Conservation (phyloP, 1,140 invertebrate species). For the Rhizoglyphus robini region DNA sequence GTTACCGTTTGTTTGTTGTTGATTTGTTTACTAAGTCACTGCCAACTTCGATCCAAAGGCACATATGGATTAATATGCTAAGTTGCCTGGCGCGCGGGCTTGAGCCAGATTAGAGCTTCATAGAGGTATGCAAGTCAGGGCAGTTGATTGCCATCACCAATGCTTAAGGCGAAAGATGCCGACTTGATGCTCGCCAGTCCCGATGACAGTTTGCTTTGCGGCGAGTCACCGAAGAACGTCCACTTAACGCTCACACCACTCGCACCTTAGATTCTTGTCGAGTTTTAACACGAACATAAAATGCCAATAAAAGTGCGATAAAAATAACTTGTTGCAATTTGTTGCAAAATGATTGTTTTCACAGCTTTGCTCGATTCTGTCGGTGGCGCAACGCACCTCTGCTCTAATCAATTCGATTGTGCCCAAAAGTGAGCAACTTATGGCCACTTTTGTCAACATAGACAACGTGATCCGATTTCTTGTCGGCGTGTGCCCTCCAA, state of each 20-base stretch:
- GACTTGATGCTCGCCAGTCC: not conserved
- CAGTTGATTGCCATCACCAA: too few species aligned
- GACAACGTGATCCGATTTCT: not conserved
- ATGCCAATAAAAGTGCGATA: slow-evolving; percentile 8
- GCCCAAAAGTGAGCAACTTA: not conserved
- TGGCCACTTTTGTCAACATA: not conserved
- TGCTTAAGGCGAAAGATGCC: not conserved
- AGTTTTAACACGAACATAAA: slow-evolving; percentile 7
- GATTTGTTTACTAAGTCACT: slow-evolving; percentile 3
- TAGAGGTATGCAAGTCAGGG: too few species aligned
- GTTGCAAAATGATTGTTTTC: not conserved
- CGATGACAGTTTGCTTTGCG: not conserved
- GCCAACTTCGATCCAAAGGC: not conserved
- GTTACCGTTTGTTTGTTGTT: not conserved
- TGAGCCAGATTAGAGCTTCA: too few species aligned
- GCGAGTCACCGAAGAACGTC: not conserved
- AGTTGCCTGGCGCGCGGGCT: too few species aligned
- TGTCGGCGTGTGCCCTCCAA: too few species aligned
- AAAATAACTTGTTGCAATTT: slow-evolving; percentile 15
- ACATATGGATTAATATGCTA: too few species aligned
- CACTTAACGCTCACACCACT: not conserved
- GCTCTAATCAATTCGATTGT: not conserved
- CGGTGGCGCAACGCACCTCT: not conserved
- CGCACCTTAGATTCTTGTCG: not conserved
- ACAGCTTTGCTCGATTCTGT: not conserved